phyloP scores from a whole-genome alignment of 2,888 invertebrate genomes.

The Drepana falcataria region DNA sequence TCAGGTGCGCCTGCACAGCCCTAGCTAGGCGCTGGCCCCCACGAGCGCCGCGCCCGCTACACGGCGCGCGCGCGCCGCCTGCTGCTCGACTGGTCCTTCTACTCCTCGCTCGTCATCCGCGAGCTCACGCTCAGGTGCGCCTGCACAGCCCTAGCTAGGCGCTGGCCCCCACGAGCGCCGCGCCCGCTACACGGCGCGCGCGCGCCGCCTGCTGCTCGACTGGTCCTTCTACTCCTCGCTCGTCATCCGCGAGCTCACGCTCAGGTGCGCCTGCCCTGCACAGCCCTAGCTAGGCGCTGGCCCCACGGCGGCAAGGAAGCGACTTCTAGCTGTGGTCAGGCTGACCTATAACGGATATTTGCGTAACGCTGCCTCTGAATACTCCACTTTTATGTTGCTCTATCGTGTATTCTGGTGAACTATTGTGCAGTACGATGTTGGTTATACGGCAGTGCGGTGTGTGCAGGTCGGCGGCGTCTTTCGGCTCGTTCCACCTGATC shows the following conservation, averaged over 20 bases:
- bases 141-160: conserved; percentile 92
- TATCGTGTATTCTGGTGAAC: too few species aligned
- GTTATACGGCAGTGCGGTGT: not conserved
- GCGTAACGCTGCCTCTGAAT: too few species aligned
- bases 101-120: not conserved
- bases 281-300: too few species aligned
- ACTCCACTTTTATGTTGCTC: too few species aligned
- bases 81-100: not conserved
- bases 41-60: too few species aligned
- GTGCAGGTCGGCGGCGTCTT: conserved; percentile 93
- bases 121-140: conserved; percentile 38
- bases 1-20: not conserved
- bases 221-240: conserved; percentile 99
- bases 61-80: too few species aligned
- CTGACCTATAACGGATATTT: too few species aligned
- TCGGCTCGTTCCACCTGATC: conserved; percentile 99
- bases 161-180: conserved; percentile 96
- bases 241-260: conserved; percentile 96
- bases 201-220: conserved; percentile 91
- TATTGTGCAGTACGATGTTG: too few species aligned
- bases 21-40: too few species aligned
- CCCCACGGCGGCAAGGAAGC: not conserved
- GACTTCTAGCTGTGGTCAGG: too few species aligned
- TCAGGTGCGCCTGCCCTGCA: conserved; percentile 1
- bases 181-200: conserved; percentile 91